Evolutionary conservation across 2,888 invertebrate genomes (phyloP).

Genomic region (Xanthorhoe designata): DNA sequence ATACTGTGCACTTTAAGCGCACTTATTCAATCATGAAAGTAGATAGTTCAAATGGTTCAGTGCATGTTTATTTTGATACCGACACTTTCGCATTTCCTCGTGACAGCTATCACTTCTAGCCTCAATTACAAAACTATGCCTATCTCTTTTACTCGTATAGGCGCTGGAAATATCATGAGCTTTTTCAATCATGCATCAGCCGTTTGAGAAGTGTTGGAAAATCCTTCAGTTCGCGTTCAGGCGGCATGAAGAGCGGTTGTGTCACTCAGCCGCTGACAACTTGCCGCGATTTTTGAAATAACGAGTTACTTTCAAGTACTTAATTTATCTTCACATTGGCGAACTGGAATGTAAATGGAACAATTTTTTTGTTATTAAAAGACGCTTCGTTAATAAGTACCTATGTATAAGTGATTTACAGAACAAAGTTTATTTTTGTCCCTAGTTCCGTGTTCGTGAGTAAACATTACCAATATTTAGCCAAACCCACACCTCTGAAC

Average conservation of each 20-base stretch:
- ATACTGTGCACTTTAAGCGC: neutral
- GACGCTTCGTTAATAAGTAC: conserved; percentile 53
- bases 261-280: conserved; percentile 54
- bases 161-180: conserved; percentile 59
- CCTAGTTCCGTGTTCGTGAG: conserved; percentile 52
- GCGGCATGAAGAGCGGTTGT: conserved; percentile 74
- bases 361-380: conserved; percentile 31
- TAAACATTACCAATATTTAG: conserved; percentile 43
- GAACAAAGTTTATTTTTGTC: conserved; percentile 67
- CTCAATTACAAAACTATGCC: conserved; percentile 44
- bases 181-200: conserved; percentile 61
- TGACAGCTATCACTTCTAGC: conserved; percentile 45
- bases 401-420: conserved; percentile 59
- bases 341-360: conserved; percentile 37
- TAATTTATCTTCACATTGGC: conserved; percentile 30
- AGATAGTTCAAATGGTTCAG: conserved; percentile 57
- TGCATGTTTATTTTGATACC: conserved; percentile 79
- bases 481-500: conserved; percentile 45
- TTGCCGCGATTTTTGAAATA: conserved; percentile 61
- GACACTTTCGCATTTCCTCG: conserved; percentile 71
- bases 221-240: conserved; percentile 76
- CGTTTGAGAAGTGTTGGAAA: conserved; percentile 58
- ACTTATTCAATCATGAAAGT: conserved; percentile 44
- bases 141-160: conserved; percentile 60
- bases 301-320: conserved; percentile 58